Percentiles rank a stretch among this genome's conserved stretches.
phyloP scores from a whole-genome alignment of 1,140 invertebrate genomes.

The Lineus longissimus region DNA sequence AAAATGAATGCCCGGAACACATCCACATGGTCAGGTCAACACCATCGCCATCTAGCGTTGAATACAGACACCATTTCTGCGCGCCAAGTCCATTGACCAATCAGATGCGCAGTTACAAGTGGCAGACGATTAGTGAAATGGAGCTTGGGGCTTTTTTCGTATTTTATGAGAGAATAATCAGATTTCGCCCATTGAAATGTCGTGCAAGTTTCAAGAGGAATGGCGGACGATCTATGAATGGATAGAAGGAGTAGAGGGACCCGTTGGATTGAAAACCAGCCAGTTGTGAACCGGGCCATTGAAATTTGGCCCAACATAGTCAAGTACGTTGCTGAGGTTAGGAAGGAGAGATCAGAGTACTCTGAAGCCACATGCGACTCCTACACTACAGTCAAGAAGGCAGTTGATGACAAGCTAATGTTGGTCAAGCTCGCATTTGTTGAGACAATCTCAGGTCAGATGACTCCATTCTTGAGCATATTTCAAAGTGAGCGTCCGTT shows the following conservation, averaged over 20 bases:
- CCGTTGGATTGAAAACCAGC: background rate
- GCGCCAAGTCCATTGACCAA: too few species aligned
- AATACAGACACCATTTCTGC: too few species aligned
- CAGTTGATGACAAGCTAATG: background rate
- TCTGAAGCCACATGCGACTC: background rate
- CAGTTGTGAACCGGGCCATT: background rate
- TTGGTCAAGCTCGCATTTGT: background rate
- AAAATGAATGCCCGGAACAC: too few species aligned
- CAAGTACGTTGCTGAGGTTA: background rate
- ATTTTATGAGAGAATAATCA: too few species aligned
- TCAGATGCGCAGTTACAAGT: too few species aligned
- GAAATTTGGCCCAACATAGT: conserved; percentile 3
- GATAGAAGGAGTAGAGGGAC: background rate
- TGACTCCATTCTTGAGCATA: background rate
- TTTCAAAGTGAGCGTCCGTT: background rate
- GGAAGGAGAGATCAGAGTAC: background rate
- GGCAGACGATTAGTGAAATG: too few species aligned
- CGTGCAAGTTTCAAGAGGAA: too few species aligned
- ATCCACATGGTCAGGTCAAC: too few species aligned
- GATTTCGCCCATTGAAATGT: too few species aligned
- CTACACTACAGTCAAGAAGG: background rate
- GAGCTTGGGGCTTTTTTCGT: too few species aligned
- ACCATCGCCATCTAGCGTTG: too few species aligned
- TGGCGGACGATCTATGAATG: too few species aligned
- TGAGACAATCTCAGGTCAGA: background rate